Conservation (phyloP, 53 echinoderm and acorn worm species). For the Astropecten irregularis region DNA sequence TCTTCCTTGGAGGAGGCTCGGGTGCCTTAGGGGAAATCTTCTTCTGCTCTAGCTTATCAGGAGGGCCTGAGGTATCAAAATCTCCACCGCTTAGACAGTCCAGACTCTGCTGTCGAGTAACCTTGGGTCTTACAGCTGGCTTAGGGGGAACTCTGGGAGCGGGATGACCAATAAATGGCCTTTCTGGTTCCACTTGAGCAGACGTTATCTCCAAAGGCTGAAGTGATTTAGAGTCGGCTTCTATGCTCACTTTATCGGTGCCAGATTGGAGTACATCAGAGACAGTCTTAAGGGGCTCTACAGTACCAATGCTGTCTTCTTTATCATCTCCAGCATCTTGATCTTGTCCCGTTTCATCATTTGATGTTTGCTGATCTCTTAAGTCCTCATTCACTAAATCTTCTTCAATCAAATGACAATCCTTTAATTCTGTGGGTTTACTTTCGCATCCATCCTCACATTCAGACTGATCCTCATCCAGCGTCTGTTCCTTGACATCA, state of each 20-base stretch:
- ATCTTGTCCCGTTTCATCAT: too few relatives aligned
- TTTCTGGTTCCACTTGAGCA: too few relatives aligned
- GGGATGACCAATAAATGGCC: neutral
- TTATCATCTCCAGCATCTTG: too few relatives aligned
- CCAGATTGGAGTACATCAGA: neutral
- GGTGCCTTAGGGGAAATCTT: conserved; percentile 25
- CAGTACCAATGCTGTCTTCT: neutral
- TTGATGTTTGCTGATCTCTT: too few relatives aligned
- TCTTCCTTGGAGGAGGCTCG: conserved; percentile 58
- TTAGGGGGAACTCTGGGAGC: conserved; percentile 49
- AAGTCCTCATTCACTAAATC: neutral
- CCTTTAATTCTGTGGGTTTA: neutral
- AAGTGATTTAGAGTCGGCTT: neutral
- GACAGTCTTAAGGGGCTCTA: neutral
- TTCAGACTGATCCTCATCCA: neutral
- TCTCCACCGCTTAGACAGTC: conserved; percentile 38
- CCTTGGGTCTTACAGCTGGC: neutral
- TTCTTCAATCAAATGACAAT: neutral
- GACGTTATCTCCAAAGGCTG: neutral
- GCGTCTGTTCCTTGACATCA: neutral
- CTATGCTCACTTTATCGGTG: neutral
- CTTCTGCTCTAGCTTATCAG: neutral
- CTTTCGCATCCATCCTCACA: neutral
- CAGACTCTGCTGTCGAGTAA: conserved; percentile 20
- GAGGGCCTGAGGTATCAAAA: conserved; percentile 12